Percentiles rank a stretch among this genome's conserved stretches.
Conservation (phyloP, 2,888 invertebrate species). For the Oegoconia quadripuncta region DNA sequence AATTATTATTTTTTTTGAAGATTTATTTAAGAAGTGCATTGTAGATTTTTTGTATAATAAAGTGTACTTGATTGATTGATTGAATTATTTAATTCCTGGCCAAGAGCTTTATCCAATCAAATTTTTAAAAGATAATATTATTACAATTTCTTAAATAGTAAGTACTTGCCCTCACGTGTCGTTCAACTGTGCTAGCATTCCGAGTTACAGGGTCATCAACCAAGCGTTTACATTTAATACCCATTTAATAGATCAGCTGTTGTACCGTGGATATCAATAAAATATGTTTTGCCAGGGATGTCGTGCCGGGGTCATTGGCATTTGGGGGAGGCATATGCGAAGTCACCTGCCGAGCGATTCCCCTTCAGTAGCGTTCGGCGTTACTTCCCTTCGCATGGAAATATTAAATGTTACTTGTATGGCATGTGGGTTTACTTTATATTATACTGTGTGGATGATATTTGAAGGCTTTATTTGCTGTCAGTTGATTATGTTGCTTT, state of each 20-base stretch:
- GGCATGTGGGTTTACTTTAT: constrained; percentile 40
- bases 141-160: no score
- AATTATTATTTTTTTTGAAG: no score
- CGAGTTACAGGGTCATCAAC: background rate
- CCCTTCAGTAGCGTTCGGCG: constrained; percentile 39
- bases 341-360: constrained; percentile 62
- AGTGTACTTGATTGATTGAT: no score
- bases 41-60: no score
- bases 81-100: no score
- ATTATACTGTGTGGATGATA: background rate
- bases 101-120: no score
- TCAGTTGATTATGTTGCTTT: no score
- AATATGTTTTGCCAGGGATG: constrained; percentile 28
- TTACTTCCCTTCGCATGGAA: constrained; percentile 53
- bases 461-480: background rate
- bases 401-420: constrained; percentile 73
- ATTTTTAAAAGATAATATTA: no score
- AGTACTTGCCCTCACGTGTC: no score
- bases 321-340: constrained; percentile 68
- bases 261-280: constrained; percentile 11
- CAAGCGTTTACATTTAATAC: background rate
- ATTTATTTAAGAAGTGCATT: no score
- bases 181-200: no score
- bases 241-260: constrained; percentile 21
- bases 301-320: constrained; percentile 65